Conservation (phyloP, 2,113 vertebrate species). For the Mionectes macconnelli region DNA sequence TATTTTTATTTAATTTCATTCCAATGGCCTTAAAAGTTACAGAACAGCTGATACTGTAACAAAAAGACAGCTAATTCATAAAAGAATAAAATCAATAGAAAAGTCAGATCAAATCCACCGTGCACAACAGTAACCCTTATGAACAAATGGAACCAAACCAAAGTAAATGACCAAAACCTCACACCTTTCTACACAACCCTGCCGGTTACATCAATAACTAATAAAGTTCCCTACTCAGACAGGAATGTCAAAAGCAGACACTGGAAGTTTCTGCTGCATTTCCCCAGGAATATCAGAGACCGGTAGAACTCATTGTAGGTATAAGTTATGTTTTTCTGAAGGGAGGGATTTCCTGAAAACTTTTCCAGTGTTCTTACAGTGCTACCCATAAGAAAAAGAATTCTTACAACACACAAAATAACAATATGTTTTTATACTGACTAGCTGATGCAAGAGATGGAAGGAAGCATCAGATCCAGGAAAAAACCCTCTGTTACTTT, state of each 20-base stretch:
- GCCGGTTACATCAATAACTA: not conserved
- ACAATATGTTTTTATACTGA: not conserved
- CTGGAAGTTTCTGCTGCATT: not conserved
- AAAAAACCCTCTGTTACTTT: rapidly evolving
- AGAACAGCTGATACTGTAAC: not conserved
- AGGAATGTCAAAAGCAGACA: not conserved
- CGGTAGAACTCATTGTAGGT: not conserved
- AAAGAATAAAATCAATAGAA: not conserved
- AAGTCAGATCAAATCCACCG: not conserved
- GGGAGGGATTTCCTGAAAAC: not conserved
- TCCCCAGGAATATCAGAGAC: not conserved
- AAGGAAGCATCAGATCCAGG: not conserved
- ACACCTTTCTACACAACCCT: not conserved
- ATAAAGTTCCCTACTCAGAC: not conserved
- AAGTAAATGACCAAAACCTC: not conserved
- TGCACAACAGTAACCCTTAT: not conserved
- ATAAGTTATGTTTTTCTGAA: not conserved
- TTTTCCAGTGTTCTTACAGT: not conserved
- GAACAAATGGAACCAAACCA: not conserved
- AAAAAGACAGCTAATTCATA: not conserved
- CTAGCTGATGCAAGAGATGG: not conserved
- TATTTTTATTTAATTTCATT: not conserved
- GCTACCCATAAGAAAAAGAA: not conserved
- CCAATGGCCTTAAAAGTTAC: not conserved
- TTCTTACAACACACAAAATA: not conserved